Evolutionary conservation across 2,888 invertebrate species (phyloP).

Genomic region (Xylocampa areola): DNA sequence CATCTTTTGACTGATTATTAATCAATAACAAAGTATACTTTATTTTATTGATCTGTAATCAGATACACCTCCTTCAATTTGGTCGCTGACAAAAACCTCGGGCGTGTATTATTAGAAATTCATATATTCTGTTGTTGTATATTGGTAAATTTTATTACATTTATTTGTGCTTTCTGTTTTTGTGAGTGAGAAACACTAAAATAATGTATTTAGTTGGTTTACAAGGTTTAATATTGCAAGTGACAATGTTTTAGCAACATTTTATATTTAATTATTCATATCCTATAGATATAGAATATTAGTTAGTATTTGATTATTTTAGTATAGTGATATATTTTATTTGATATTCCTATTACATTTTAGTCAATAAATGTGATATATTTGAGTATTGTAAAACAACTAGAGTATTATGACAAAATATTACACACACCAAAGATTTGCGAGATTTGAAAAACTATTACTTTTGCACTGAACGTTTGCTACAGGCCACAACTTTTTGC

Average conservation of each 20-base stretch:
- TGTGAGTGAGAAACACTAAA: slow-evolving; percentile 5
- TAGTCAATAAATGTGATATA: slow-evolving; percentile 57
- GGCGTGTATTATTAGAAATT: neutral
- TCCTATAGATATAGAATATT: slow-evolving; percentile 22
- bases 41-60: too few species aligned
- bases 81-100: neutral
- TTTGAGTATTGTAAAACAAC: slow-evolving; percentile 25
- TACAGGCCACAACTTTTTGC: neutral
- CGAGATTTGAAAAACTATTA: slow-evolving; percentile 16
- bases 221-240: neutral
- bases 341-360: slow-evolving; percentile 51
- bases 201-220: slow-evolving; percentile 9
- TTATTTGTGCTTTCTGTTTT: neutral
- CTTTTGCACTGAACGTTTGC: neutral
- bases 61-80: too few species aligned
- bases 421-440: slow-evolving; percentile 46
- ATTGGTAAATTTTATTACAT: neutral
- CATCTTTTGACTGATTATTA: too few species aligned
- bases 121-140: neutral
- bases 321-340: slow-evolving; percentile 23
- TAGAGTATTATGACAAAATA: slow-evolving; percentile 29
- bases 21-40: too few species aligned
- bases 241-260: slow-evolving; percentile 17
- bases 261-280: slow-evolving; percentile 15
- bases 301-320: slow-evolving; percentile 6